Percentiles rank a stretch among this genome's conserved stretches.
Evolutionary conservation across 2,888 invertebrate species (phyloP).

Genomic region (Charanyca ferruginea): DNA sequence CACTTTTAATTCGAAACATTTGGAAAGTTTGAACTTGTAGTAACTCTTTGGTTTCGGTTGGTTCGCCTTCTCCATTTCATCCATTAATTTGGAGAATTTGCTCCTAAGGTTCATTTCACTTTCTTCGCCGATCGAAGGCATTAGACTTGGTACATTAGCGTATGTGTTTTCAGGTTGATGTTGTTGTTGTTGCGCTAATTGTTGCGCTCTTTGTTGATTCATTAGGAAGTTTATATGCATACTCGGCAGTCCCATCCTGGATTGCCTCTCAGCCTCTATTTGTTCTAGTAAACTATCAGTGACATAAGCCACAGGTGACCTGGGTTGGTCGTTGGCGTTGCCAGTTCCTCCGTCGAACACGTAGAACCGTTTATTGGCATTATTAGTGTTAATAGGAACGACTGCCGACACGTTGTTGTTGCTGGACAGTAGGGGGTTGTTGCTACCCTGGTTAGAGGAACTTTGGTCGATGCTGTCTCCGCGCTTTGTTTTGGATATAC

Average conservation of each 20-base stretch:
- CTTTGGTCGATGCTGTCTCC: conserved; percentile 87
- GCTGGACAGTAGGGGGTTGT: conserved; percentile 86
- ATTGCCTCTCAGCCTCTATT: conserved; percentile 87
- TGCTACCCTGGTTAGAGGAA: conserved; percentile 89
- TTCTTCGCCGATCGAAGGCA: conserved; percentile 90
- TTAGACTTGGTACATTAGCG: conserved; percentile 83
- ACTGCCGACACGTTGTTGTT: conserved; percentile 87
- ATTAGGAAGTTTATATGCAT: conserved; percentile 89
- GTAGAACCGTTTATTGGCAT: conserved; percentile 85
- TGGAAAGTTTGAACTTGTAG: conserved; percentile 94
- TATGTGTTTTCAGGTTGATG: conserved; percentile 79
- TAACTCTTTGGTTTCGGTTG: conserved; percentile 92
- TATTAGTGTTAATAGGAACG: conserved; percentile 86
- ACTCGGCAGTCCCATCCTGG: conserved; percentile 87
- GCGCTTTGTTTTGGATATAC: conserved; percentile 80
- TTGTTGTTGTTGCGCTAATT: conserved; percentile 78
- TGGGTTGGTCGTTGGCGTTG: conserved; percentile 81
- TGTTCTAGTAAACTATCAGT: conserved; percentile 88
- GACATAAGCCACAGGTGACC: conserved; percentile 87
- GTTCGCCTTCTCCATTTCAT: conserved; percentile 89
- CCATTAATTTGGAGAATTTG: conserved; percentile 90
- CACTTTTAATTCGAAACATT: conserved; percentile 94
- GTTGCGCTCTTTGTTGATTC: conserved; percentile 83
- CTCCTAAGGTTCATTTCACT: conserved; percentile 90
- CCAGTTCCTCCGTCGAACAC: conserved; percentile 87